Evolutionary conservation across 2,797 vertebrate species (phyloP).

Genomic region (Chrysocyon brachyurus): DNA sequence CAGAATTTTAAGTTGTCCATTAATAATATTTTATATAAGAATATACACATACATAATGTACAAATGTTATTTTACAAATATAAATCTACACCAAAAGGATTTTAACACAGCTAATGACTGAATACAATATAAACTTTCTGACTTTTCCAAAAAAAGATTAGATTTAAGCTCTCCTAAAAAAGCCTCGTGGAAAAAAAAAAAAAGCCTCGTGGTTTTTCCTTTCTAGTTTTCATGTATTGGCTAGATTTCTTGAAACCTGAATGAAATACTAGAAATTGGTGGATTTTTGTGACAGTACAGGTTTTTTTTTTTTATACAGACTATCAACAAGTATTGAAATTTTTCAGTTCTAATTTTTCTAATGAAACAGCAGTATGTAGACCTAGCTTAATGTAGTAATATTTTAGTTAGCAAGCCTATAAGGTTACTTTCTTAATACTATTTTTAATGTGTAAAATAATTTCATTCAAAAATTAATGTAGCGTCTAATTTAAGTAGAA

Average conservation of each 20-base stretch:
- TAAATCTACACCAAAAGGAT: not conserved
- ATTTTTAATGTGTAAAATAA: conserved; percentile 41
- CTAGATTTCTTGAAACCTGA: not conserved
- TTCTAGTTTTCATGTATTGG: not conserved
- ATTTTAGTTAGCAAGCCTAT: not conserved
- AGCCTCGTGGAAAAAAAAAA: not conserved
- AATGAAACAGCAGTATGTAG: not conserved
- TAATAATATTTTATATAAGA: conserved; percentile 18
- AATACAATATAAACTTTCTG: not conserved
- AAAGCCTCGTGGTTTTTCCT: not conserved
- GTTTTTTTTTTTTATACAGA: not conserved
- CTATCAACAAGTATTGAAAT: not conserved
- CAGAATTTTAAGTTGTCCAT: not conserved
- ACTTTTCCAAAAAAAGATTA: not conserved
- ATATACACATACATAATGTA: not conserved
- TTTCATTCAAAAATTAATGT: not conserved
- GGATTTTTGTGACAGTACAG: not conserved
- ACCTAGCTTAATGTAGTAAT: not conserved
- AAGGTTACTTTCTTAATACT: not conserved
- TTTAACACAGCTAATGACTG: not conserved
- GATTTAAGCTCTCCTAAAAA: not conserved
- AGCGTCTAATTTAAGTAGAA: not conserved
- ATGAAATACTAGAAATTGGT: not conserved
- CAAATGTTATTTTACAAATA: not conserved
- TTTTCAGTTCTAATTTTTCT: not conserved